These are phyloP conservation scores for Sapajus apella DNA, from an alignment of 2,113 vertebrate species.

Conservation along the genomic window DNA sequence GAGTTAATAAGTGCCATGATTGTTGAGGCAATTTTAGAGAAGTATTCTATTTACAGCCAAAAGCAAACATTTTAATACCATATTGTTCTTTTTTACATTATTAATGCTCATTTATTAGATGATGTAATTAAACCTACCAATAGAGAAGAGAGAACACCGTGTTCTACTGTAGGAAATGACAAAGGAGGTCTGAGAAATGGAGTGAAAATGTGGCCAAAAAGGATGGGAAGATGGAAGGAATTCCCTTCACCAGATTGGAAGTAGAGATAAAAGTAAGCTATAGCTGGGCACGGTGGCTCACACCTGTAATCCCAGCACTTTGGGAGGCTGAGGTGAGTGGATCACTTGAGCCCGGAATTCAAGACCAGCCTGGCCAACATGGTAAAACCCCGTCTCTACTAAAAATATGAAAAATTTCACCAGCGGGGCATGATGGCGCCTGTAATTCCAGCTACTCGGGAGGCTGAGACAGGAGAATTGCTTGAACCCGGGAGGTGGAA, in stretches of 20 bases:
- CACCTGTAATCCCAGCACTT: too few species aligned
- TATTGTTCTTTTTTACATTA: conserved; percentile 19
- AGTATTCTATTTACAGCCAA: background rate
- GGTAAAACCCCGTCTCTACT: too few species aligned
- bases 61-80: background rate
- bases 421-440: too few species aligned
- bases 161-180: background rate
- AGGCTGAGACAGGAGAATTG: too few species aligned
- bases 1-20: conserved; percentile 21
- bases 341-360: too few species aligned
- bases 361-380: too few species aligned
- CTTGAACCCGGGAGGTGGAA: too few species aligned
- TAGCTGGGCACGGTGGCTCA: too few species aligned
- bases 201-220: conserved; percentile 10
- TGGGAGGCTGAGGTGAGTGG: too few species aligned
- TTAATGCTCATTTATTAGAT: conserved; percentile 27
- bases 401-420: too few species aligned
- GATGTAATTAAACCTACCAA: background rate
- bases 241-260: background rate
- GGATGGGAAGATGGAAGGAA: background rate
- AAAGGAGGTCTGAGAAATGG: background rate
- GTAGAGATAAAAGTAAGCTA: background rate
- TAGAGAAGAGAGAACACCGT: background rate
- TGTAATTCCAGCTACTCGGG: too few species aligned
- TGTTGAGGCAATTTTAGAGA: conserved; percentile 12